Base-by-base conservation (phyloP, 2,113 vertebrate species). In the Naja naja region DNA sequence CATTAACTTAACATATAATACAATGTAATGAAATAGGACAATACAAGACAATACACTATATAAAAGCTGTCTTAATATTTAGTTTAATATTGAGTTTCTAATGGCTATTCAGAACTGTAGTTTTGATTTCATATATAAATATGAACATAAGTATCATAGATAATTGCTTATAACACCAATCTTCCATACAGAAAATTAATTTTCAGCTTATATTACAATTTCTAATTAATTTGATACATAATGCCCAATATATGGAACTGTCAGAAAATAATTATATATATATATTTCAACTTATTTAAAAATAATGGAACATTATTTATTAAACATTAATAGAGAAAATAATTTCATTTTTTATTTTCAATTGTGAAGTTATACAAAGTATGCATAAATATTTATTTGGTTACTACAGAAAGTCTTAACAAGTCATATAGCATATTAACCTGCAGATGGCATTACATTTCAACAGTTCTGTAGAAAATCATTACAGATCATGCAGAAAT, bases 381-480 rank as follows among this genome's bases (percentile, higher is more conserved):
- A 22, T 39, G 90, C 90, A 95, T 53, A 60, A 69, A n/a, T 25
- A 0, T 3, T 0, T 2, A 94, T 16, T 0, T 0, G 0, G 6
- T 56, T 12, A 47, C 30, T 69, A 0, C 2, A 10, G 1, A 11
- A 53, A 0, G 45, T 45, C 47, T 87, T 74, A 56, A 89, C 56
- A 56, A 54, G 94, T 34, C 27, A 91, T n/a, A 85, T 34, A 18
- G 34, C 0, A 18, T 20, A 22, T 4, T 92, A 88, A 94, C 97
- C 98, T 97, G 97, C 43, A 97, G 98, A 95, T 97, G 98, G 98
- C 97, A 93, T 22, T 86, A n/a, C 0, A 96, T 18, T 89, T 94
- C 94, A 85, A 93, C 39, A 91, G 8, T 55, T 47, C 52, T 69
- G 22, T 18, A 88, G 60, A 88, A 52, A 14, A 69, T 55, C 16